Base-by-base conservation (phyloP, 2,888 invertebrate genomes). In the Philereme transversata region DNA sequence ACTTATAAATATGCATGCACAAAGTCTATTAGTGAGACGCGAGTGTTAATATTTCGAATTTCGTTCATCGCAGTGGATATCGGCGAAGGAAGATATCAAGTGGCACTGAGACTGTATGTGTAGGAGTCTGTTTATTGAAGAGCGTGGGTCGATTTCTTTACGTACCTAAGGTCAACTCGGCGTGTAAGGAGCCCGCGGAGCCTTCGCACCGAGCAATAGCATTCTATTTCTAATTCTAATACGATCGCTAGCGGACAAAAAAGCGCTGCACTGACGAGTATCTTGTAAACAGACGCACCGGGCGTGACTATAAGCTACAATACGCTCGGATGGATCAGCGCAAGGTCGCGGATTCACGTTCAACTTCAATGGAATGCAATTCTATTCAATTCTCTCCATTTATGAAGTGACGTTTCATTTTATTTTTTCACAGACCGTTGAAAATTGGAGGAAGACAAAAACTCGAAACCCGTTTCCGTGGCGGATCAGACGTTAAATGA, bases 91-190 rank as follows among this genome's bases (percentile, higher is more conserved):
- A 52, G 55, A 74, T 71, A 77, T 67, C 65, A 59, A 57, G 66
- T 56, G 72, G 71, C 41, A 75, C 72, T 72, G 22, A 22, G 22
- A 22, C 22, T 22, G 22, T 22, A 67, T 76, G 88, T 85, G 91
- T 92, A 92, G 91, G 91, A 85, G 88, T 86, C 74, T 73, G 65
- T 86, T 86, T 87, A 90, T 81, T 86, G 81, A 70, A 68, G 77
- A 69, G 89, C 89, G 91, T 92, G 86, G 91, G 91, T 77, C 78
- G 90, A 82, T 79, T 83, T 80, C 81, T 84, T 81, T 76, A 80
- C 79, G 78, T 60, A 84, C 71, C 68, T 83, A 88, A 90, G 90
- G 89, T 88, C 90, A 88, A 75, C 72, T 79, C 74, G 75, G 70
- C 81, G 79, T 71, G 73, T 76, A 76, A 69, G 65, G 71, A 79